Conservation (phyloP, 2,113 vertebrate genomes). For the Crotalus tigris region DNA sequence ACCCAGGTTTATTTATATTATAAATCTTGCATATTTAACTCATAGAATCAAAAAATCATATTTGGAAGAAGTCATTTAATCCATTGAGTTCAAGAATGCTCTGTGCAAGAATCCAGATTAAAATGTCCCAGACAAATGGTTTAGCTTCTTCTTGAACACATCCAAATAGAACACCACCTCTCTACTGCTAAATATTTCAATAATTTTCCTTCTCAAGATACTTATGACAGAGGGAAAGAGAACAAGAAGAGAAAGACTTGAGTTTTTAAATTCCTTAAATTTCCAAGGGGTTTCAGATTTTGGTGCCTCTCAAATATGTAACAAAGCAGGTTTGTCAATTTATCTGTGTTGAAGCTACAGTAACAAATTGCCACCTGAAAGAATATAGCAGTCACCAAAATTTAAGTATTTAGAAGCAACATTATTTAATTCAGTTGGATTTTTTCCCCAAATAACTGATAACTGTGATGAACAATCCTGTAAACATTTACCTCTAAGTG, state of each 20-base stretch:
- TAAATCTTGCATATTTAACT: background rate
- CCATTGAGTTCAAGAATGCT: background rate
- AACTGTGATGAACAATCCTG: background rate
- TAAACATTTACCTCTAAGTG: background rate
- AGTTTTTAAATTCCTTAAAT: background rate
- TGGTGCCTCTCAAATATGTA: background rate
- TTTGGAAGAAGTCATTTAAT: background rate
- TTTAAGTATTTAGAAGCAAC: background rate
- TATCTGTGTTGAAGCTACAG: background rate
- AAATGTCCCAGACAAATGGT: background rate
- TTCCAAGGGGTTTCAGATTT: background rate
- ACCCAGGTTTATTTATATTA: constrained; percentile 7
- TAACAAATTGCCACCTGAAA: background rate
- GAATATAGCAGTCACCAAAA: background rate
- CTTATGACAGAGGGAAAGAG: background rate
- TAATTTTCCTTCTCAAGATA: background rate
- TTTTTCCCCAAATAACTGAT: background rate
- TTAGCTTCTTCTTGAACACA: background rate
- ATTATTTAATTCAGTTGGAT: background rate
- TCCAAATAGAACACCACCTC: background rate
- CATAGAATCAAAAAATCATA: background rate
- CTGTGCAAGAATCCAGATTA: background rate
- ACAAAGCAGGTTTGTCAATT: background rate
- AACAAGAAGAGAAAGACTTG: background rate
- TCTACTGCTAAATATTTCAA: constrained; percentile 1